Evolutionary conservation across 2,797 vertebrate species (phyloP).

Genomic region (Phoeniculus purpureus): DNA sequence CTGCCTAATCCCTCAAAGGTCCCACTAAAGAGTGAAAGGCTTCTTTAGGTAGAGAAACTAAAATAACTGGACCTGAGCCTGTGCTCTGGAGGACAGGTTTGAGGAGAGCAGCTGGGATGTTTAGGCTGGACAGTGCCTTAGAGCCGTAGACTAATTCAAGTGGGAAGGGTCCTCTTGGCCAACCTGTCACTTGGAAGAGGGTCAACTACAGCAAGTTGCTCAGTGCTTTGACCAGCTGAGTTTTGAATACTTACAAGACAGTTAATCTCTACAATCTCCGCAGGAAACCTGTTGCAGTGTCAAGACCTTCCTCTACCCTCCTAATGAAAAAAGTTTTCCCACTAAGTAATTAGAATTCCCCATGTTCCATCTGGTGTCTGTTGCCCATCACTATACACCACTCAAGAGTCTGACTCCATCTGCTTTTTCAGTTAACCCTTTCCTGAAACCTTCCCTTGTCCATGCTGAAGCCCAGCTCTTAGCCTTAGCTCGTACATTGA

Average conservation of each 20-base stretch:
- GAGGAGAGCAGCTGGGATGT: neutral
- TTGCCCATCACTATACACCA: neutral
- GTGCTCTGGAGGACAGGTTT: neutral
- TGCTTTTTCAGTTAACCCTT: neutral
- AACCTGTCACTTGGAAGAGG: accelerated
- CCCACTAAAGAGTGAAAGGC: neutral
- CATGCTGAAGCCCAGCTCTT: neutral
- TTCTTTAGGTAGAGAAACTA: neutral
- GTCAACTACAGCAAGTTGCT: neutral
- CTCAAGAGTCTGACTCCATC: neutral
- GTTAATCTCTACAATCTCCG: neutral
- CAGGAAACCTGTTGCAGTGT: neutral
- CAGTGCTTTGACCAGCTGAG: neutral
- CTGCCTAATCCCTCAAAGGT: neutral
- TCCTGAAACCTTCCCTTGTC: neutral
- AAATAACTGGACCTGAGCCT: neutral
- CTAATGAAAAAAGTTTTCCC: neutral
- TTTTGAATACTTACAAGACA: neutral
- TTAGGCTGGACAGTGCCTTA: neutral
- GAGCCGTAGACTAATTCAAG: neutral
- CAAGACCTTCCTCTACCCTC: neutral
- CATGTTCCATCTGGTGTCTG: neutral
- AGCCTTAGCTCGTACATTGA: neutral
- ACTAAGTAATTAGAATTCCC: neutral
- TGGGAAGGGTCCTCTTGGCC: neutral